Percentiles rank a stretch among this genome's conserved stretches.
These are phyloP conservation scores for Eumacrocentrus americanus DNA, from an alignment of 2,888 invertebrate genomes.

Conservation along the genomic window DNA sequence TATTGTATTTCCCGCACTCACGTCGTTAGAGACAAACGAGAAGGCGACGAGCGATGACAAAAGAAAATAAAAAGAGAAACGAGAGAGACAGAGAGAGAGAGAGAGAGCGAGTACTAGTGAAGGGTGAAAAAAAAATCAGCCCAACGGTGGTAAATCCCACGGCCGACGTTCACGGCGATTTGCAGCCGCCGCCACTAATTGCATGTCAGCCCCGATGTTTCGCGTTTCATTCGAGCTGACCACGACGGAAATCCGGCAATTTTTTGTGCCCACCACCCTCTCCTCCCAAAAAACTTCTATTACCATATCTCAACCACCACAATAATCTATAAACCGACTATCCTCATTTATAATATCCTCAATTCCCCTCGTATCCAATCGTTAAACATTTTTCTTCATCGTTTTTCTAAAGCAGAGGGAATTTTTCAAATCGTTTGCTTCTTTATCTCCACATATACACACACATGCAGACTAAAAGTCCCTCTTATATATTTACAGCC, in stretches of 20 bases:
- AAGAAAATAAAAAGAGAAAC: conserved; percentile 13
- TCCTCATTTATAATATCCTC: too few species aligned
- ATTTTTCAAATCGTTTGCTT: too few species aligned
- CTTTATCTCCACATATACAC: too few species aligned
- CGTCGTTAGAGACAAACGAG: conserved; percentile 16
- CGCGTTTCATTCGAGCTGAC: conserved; percentile 43
- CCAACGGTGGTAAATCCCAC: conserved; percentile 34
- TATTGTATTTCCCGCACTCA: conserved; percentile 7
- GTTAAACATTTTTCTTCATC: too few species aligned
- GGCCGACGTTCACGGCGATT: conserved; percentile 43
- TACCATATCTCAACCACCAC: too few species aligned
- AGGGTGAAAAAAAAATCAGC: conserved; percentile 21
- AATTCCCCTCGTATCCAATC: too few species aligned
- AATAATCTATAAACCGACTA: too few species aligned
- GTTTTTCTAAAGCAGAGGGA: too few species aligned
- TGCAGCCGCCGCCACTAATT: conserved; percentile 44
- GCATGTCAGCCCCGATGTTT: conserved; percentile 42
- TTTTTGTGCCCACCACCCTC: conserved; percentile 4
- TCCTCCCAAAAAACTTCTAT: too few species aligned
- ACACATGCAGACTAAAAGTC: neutral
- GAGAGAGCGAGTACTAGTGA: conserved; percentile 6
- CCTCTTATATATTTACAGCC: too few species aligned
- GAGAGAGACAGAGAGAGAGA: conserved; percentile 9
- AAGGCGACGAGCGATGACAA: conserved; percentile 20
- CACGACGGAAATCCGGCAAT: conserved; percentile 6